These are phyloP conservation scores for Arenaria interpres DNA, from an alignment of 2,113 vertebrate species.

Conservation along the genomic window DNA sequence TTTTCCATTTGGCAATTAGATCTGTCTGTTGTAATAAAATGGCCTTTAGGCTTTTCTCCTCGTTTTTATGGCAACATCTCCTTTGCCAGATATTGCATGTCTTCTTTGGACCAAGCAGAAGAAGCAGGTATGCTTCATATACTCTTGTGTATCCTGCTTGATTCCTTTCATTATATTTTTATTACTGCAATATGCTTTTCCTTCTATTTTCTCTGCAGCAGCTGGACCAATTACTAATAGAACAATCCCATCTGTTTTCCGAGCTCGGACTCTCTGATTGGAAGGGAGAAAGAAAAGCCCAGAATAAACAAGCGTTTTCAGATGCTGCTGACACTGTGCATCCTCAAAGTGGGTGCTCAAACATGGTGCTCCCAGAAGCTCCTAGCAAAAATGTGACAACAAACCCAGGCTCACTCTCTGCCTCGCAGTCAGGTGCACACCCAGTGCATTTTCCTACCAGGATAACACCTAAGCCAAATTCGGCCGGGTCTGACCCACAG, in stretches of 20 bases:
- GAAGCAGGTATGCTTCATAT: conserved; percentile 14
- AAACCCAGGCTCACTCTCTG: background rate
- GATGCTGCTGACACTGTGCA: background rate
- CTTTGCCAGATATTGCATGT: background rate
- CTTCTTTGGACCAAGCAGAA: background rate
- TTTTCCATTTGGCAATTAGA: background rate
- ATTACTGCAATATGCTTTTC: conserved; percentile 31
- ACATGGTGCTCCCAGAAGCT: background rate
- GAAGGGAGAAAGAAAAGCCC: conserved; percentile 22
- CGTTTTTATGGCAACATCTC: background rate
- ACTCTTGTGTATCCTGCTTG: conserved; percentile 7
- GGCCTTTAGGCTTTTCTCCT: background rate
- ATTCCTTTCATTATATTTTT: conserved; percentile 42
- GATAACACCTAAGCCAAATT: background rate
- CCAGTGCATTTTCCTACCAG: background rate
- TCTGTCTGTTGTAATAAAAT: background rate
- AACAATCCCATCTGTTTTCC: conserved; percentile 77
- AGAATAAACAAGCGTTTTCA: background rate
- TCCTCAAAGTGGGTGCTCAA: background rate
- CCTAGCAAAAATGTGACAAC: background rate
- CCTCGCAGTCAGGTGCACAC: background rate
- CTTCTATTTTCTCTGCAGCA: conserved; percentile 73
- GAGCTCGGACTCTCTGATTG: conserved; percentile 63
- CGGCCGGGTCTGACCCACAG: background rate
- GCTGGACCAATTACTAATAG: conserved; percentile 80